A percentile compares a stretch with the other conserved stretches of the same genome.
phyloP scores from a whole-genome alignment of 2,888 invertebrate genomes.

The Xanthia icteritia region DNA sequence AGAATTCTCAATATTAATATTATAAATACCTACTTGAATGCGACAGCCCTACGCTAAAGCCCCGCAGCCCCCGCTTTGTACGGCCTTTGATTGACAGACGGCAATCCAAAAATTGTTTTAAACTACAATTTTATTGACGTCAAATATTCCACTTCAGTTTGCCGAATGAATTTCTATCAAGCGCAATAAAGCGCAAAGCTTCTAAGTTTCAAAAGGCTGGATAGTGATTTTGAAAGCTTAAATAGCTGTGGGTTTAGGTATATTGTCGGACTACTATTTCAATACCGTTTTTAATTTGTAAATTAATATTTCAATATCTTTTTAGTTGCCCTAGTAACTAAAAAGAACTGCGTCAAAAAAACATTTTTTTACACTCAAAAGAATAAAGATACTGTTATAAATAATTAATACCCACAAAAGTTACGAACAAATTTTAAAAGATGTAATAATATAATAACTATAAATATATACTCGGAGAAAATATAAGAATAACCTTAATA shows the following conservation, averaged over 20 bases:
- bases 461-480: background rate
- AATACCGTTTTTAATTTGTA: too few species aligned
- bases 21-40: background rate
- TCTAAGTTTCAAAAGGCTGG: constrained; percentile 39
- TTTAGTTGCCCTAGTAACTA: too few species aligned
- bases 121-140: constrained; percentile 70
- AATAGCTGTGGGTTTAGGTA: constrained; percentile 4
- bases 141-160: constrained; percentile 52
- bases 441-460: background rate
- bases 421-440: background rate
- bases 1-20: constrained; percentile 4
- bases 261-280: background rate
- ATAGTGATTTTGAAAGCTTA: constrained; percentile 23
- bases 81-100: constrained; percentile 78
- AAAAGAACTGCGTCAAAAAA: background rate
- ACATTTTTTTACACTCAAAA: background rate
- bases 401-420: background rate
- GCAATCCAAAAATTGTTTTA: constrained; percentile 75
- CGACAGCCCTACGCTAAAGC: constrained; percentile 53
- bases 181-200: constrained; percentile 59
- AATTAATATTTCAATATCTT: too few species aligned
- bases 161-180: constrained; percentile 65
- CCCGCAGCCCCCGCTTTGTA: constrained; percentile 74
- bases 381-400: background rate
- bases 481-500: background rate